These are phyloP conservation scores for Neotoxoptera formosana DNA, from an alignment of 1,140 invertebrate genomes.

Conservation along the genomic window DNA sequence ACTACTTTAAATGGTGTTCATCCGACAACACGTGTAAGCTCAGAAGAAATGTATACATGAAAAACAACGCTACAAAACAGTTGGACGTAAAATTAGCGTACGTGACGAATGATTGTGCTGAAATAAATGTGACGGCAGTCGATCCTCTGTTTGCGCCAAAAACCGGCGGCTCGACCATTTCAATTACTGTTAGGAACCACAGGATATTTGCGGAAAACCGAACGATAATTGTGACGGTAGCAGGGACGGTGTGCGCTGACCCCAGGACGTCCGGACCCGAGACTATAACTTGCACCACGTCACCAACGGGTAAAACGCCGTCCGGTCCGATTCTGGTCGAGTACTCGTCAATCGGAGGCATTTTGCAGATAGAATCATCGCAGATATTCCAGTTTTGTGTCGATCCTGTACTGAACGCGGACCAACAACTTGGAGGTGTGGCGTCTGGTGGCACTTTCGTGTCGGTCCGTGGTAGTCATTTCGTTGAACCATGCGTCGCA, in stretches of 20 bases:
- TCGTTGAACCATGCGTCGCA: conserved; percentile 57
- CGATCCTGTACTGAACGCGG: neutral
- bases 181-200: neutral
- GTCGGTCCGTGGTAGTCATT: neutral
- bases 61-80: neutral
- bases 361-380: neutral
- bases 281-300: neutral
- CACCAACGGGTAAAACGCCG: neutral
- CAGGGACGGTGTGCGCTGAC: neutral
- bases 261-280: neutral
- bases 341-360: neutral
- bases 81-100: neutral
- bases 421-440: neutral
- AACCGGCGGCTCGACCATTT: neutral
- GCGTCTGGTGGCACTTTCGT: neutral
- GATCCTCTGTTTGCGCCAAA: neutral
- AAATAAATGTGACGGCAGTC: neutral
- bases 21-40: neutral
- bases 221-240: neutral
- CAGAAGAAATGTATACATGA: neutral
- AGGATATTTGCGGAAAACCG: neutral
- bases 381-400: neutral
- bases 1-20: neutral
- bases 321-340: neutral
- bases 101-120: neutral